Base-by-base conservation (phyloP, 2,888 invertebrate species). In the Horisme vitalbata region DNA sequence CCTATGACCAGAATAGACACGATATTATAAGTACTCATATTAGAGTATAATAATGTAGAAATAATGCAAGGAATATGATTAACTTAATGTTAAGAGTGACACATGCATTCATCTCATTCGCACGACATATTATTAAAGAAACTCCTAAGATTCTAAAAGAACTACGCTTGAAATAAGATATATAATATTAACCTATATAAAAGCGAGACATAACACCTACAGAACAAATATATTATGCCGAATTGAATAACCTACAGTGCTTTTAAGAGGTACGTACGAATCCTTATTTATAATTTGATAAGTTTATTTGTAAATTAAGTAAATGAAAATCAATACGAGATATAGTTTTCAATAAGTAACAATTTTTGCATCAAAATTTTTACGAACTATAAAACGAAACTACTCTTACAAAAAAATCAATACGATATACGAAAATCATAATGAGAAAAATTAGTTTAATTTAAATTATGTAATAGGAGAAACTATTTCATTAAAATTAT, bases 1-100 rank as follows among this genome's bases (percentile, higher is more conserved):
- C 71, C 77, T 83, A 86, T 89, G 89, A 89, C 89, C 89, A 89
- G 89, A 88, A 81, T 74, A 77, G 83, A 87, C 89, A 89, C 89
- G 76, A 79, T 80, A 45, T 71, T 61, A 75, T 73, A 68, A 75
- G 68, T 65, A 68, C 77, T 79, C 79, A 75, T 70, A 68, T 9
- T 7, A 31, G 39, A 44, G 44, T 39, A 33, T 11, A 31, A 18
- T 20, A 27, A 28, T 63, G 65, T 56, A 73, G 82, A 79, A 84
- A 71, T 61, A 59, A 71, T 68, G 72, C 74, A 74, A 71, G 58
- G 54, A 77, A 76, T 66, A 79, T 82, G 81, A 80, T 70, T 75
- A 69, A 76, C 61, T 78, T 78, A 82, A 77, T 74, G 73, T 76
- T 77, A 77, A 70, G 70, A 79, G 76, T 83, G 85, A 83, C 71